Base-by-base conservation (phyloP, 2,888 invertebrate species). In the Adela reaumurella region DNA sequence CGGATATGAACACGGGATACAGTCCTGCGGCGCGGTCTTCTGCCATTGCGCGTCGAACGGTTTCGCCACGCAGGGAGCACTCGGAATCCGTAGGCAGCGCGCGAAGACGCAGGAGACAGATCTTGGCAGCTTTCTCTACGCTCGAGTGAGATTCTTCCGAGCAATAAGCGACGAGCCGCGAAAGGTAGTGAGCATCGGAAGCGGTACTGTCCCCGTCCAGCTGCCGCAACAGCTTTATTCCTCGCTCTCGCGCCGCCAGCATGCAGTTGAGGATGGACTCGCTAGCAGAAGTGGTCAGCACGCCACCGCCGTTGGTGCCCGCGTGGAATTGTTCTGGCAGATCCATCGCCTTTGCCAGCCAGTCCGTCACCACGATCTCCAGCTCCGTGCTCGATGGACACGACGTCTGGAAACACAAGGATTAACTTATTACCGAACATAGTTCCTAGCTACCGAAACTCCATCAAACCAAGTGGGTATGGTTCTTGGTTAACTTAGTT, bases 301-400 rank as follows among this genome's bases (percentile, higher is more conserved):
- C 90, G 4, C 92, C 93, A 8, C 92, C 92, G 3, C 91, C 90
- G 11, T 80, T 72, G 55, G 68, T 66, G 11, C 45, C 47, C 44
- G 50, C 54, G 14, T 83, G 60, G 62, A 93, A 93, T 20, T 83
- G 83, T 50, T 81, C 71, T 0, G 93, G 92, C 4, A 93, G 76
- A 43, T 86, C 87, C 47, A 93, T 83, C 1, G 87, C 87, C 64
- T 84, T 84, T 43, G 88, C 91, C 55, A 90, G 83, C 92, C 92
- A 93, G 62, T 93, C 90, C 57, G 91, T 71, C 1, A 92, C 87
- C 52, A 93, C 87, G 0, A 87, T 88, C 69, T 93, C 92, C 46
- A 93, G 68, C 69, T 93, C 93, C n/a, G 92, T 90, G 55, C 90
- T 88, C 0, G 92, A 90, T 10, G 93, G 93, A 68, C 89, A 89